These are phyloP conservation scores for Disparrhopalites patrizii DNA, from an alignment of 2,888 invertebrate species.

Conservation along the genomic window DNA sequence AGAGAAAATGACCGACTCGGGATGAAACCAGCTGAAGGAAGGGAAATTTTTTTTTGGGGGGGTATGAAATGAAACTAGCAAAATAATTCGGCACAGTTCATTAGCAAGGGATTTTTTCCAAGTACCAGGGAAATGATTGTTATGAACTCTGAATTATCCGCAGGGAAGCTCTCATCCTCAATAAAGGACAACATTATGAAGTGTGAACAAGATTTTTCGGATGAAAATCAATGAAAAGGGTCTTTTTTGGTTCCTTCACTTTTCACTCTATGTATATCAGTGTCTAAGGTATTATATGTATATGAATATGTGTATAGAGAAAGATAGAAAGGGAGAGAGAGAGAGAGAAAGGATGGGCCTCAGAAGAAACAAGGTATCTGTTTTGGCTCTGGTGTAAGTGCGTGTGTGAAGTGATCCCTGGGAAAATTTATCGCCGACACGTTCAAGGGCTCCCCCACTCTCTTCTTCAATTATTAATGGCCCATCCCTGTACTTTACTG, in stretches of 20 bases:
- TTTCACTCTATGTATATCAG: no score
- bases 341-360: not conserved
- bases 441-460: constrained; percentile 46
- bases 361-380: not conserved
- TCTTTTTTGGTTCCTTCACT: no score
- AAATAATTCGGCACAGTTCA: constrained; percentile 35
- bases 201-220: constrained; percentile 48
- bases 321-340: constrained; percentile 1
- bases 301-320: not conserved
- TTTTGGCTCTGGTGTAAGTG: constrained; percentile 4
- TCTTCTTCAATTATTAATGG: constrained; percentile 45
- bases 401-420: constrained; percentile 42
- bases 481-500: constrained; percentile 22
- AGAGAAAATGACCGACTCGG: not conserved
- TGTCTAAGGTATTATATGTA: no score
- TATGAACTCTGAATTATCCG: not conserved
- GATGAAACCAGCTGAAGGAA: not conserved
- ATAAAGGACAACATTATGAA: constrained; percentile 43
- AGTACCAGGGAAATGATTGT: not conserved
- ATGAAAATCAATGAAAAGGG: constrained; percentile 25
- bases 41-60: not conserved
- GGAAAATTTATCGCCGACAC: constrained; percentile 48
- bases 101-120: constrained; percentile 15
- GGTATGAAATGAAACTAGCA: not conserved
- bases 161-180: not conserved